These are phyloP conservation scores for Dryococelus australis DNA, from an alignment of 2,888 invertebrate genomes.

Conservation along the genomic window DNA sequence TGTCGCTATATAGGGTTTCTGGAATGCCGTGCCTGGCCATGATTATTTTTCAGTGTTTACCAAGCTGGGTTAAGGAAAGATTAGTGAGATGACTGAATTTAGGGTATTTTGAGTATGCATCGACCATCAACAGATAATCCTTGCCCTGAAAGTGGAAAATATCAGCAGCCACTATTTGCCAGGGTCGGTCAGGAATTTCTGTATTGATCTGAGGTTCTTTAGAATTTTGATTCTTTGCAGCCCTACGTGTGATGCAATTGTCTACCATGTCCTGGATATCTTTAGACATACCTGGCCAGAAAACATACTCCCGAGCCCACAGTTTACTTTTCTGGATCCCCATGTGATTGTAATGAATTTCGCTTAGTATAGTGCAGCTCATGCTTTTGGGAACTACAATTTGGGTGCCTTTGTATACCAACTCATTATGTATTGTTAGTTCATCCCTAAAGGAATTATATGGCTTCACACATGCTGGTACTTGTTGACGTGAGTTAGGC, in stretches of 20 bases:
- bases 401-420: background rate
- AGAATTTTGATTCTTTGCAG: background rate
- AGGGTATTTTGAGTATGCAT: background rate
- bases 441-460: background rate
- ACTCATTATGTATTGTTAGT: background rate
- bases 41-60: background rate
- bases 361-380: background rate
- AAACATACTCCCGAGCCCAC: background rate
- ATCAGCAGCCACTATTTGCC: background rate
- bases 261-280: background rate
- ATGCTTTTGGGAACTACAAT: background rate
- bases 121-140: background rate
- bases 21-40: background rate
- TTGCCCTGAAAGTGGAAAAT: background rate
- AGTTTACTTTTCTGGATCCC: background rate
- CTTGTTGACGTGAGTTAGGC: background rate
- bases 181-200: background rate
- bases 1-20: background rate
- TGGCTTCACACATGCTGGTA: background rate
- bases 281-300: background rate
- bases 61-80: background rate
- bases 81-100: background rate
- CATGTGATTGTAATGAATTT: background rate
- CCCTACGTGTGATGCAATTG: background rate
- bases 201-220: background rate